Evolutionary conservation across 2,888 invertebrate genomes (phyloP), one percentile per base, ranked within the genome.

Genomic region (Mermis nigrescens): DNA sequence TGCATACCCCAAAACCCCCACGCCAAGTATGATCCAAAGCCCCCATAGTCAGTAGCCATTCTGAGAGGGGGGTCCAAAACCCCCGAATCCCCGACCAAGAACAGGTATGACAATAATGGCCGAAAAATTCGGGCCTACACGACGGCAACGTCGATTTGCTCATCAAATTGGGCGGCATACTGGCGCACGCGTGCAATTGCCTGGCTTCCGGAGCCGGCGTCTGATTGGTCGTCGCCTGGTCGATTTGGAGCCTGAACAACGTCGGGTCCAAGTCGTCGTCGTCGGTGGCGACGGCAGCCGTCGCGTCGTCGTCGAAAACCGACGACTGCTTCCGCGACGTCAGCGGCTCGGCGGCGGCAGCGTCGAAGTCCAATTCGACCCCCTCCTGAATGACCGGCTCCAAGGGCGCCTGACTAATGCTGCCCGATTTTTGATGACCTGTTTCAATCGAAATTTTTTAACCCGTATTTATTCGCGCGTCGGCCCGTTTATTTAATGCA

Each of bases 351-450:
- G 31, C 46, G 24, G 60, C 62, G 45, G 54, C 24, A 15, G 46
- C 45, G 24, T 64, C 62, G 45, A 55, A 7, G 4, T 15, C 27
- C 12, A 29, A 29, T 29, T 29, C 46, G 24, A 26, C 51, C 7
- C 70, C 70, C 53, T 70, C 70, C 56, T 65, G 64, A 57, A 70
- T 70, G 19, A 66, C 65, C 3, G 70, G 70, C 58, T 71, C 69
- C 1, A 64, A 65, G 1, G 70, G 70, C 12, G 70, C 67, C 55
- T 71, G 70, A 4, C 68, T 69, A 27, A 70, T 68, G 4, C 66
- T 66, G 48, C 45, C 3, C 24, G 60, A 48, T 26, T 60, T 60
- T 2, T 24, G 26, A 24, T 59, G 46, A n/a, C n/a, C n/a, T n/a
- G n/a, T n/a, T n/a, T n/a, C n/a, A 2, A 12, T 27, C 4, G 31